Evolutionary conservation across 2,113 vertebrate species (phyloP).

Genomic region (Pycnonotus jocosus): DNA sequence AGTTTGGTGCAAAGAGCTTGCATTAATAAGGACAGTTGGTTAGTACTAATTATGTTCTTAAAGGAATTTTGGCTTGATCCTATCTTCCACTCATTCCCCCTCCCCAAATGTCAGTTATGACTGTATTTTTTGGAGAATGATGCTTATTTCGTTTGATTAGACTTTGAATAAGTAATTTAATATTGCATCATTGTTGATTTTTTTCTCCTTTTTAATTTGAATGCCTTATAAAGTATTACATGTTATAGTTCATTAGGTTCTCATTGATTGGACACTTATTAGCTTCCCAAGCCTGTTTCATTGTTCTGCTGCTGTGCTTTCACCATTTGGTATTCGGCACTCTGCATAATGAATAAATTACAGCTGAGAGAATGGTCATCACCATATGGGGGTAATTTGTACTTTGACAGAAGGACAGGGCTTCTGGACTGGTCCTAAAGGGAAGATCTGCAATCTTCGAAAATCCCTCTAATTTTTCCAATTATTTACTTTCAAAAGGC

Average conservation of each 20-base stretch:
- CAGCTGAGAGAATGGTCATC: constrained; percentile 50
- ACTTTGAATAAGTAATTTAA: neutral
- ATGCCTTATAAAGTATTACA: constrained; percentile 21
- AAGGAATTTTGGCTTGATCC: neutral
- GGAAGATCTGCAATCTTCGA: constrained; percentile 44
- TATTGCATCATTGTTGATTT: neutral
- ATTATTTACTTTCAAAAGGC: constrained; percentile 66
- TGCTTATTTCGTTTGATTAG: neutral
- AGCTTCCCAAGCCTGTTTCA: constrained; percentile 8
- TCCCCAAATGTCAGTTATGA: neutral
- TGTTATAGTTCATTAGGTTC: constrained; percentile 24
- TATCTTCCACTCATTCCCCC: neutral
- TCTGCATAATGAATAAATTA: constrained; percentile 66
- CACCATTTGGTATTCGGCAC: constrained; percentile 41
- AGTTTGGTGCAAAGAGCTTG: neutral
- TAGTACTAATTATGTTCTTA: neutral
- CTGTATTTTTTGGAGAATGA: neutral
- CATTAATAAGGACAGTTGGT: neutral
- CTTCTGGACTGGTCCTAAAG: constrained; percentile 47
- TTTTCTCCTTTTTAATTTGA: neutral
- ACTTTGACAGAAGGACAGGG: constrained; percentile 57
- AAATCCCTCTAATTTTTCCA: constrained; percentile 65
- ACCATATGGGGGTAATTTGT: constrained; percentile 62
- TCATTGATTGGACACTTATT: constrained; percentile 25
- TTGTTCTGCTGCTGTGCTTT: constrained; percentile 53